These are phyloP conservation scores for Chalcosyrphus nemorum DNA, from an alignment of 2,888 invertebrate genomes.

Conservation along the genomic window DNA sequence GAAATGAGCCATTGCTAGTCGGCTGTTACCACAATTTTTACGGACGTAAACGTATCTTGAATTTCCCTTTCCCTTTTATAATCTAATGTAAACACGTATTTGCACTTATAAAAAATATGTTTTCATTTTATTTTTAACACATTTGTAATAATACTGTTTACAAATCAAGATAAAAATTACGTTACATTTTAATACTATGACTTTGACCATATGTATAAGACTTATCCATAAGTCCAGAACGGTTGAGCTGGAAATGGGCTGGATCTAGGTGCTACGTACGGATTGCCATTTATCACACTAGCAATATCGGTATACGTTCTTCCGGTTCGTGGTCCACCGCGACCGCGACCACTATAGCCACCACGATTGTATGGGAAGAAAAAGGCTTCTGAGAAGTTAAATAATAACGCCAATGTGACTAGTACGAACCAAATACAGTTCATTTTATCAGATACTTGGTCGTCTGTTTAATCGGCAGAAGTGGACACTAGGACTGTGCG, in stretches of 20 bases:
- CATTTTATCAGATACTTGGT: constrained; percentile 26
- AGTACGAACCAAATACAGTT: constrained; percentile 36
- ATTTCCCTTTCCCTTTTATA: constrained; percentile 49
- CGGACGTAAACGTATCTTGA: too few relatives aligned
- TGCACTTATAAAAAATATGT: constrained; percentile 29
- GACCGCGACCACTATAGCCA: constrained; percentile 31
- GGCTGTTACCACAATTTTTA: constrained; percentile 14
- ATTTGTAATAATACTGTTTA: constrained; percentile 43
- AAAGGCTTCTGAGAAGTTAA: constrained; percentile 27
- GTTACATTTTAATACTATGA: background rate
- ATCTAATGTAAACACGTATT: constrained; percentile 39
- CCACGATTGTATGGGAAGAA: constrained; percentile 40
- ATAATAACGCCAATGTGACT: constrained; percentile 44
- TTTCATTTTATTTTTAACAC: constrained; percentile 44
- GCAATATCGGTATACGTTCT: constrained; percentile 88
- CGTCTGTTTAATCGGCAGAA: constrained; percentile 28
- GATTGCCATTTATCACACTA: constrained; percentile 85
- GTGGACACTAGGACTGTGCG: constrained; percentile 50
- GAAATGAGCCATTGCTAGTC: constrained; percentile 12
- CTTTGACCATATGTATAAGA: too few relatives aligned
- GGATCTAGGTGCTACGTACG: constrained; percentile 84
- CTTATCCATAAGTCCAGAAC: constrained; percentile 82
- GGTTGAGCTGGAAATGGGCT: constrained; percentile 84
- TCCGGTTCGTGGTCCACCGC: constrained; percentile 75
- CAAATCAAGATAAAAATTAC: background rate